Base-by-base conservation (phyloP, 2,888 invertebrate species). In the Eurytoma californica region DNA sequence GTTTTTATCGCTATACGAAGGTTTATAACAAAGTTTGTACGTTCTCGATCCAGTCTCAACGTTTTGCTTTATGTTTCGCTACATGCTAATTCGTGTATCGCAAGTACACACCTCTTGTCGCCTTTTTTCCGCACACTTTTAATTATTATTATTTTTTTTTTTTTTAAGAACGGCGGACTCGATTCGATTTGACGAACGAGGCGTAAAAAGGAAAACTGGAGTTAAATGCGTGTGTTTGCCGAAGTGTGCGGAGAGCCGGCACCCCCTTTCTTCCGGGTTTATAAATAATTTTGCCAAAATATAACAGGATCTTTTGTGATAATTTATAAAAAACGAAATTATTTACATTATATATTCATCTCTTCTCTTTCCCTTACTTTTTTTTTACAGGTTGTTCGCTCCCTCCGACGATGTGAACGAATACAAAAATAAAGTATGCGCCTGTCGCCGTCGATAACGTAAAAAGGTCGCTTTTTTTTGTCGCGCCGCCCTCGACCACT, bases 21-120 rank as follows among this genome's bases (percentile, higher is more conserved):
- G n/a, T 61, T 61, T 63, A 55, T 63, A 78, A 73, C 79, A 80
- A 81, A 75, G 75, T 82, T 86, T 86, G 86, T 87, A 87, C 87
- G 85, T 86, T 86, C 86, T 81, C 83, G 82, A 85, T 85, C 86
- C 86, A 87, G 86, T 87, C 87, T 87, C 86, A 85, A 84, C 82
- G 84, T 84, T 83, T 84, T 72, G 51, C 60, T 79, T 24, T 80
- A 82, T 83, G 81, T 82, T 66, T 82, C 80, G 67, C 83, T 78
- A 77, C 58, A 77, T 39, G 58, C 70, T 77, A 72, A 72, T 51
- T 65, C 63, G 47, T 39, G 30, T 61, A 53, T 30, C 67, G 28
- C 67, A 53, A 1, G 5, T 13, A 7, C 28, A 28, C 9, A 30
- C 60, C 28, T 60, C 55, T 14, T 14, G 47, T 39, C 16, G 53